phyloP scores from a whole-genome alignment of 1,140 invertebrate species.

The Achatina immaculata region DNA sequence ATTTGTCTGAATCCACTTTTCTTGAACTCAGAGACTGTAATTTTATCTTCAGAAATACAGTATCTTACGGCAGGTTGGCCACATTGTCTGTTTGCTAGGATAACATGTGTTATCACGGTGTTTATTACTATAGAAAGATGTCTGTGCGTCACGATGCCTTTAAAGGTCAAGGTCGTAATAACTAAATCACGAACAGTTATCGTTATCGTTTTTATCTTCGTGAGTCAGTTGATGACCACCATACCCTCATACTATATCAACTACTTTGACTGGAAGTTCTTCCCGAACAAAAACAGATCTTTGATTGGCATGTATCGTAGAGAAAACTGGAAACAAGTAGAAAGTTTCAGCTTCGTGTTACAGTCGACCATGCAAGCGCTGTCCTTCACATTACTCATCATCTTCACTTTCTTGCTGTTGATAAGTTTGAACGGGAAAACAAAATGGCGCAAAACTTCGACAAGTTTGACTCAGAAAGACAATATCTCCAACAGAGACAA shows the following conservation, averaged over 20 bases:
- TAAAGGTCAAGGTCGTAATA: conserved; percentile 3
- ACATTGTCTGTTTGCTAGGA: neutral
- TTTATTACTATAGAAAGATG: conserved; percentile 28
- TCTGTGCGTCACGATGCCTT: neutral
- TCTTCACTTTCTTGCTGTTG: neutral
- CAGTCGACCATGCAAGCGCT: neutral
- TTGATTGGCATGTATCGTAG: neutral
- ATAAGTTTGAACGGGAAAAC: neutral
- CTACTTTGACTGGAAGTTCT: conserved; percentile 26
- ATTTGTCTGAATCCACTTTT: conserved; percentile 2
- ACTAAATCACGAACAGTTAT: neutral
- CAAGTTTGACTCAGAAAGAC: neutral
- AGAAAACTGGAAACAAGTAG: neutral
- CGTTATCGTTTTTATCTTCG: neutral
- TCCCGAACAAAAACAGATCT: neutral
- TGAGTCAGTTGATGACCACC: neutral
- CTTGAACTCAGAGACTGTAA: neutral
- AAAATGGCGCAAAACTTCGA: neutral
- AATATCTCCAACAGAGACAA: neutral
- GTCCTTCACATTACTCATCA: neutral
- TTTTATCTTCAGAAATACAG: neutral
- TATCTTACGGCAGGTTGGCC: conserved; percentile 14
- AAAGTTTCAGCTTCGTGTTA: neutral
- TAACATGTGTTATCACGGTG: neutral
- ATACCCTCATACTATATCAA: neutral